Conservation (phyloP, 2,888 invertebrate species). For the Eurytoma californica region DNA sequence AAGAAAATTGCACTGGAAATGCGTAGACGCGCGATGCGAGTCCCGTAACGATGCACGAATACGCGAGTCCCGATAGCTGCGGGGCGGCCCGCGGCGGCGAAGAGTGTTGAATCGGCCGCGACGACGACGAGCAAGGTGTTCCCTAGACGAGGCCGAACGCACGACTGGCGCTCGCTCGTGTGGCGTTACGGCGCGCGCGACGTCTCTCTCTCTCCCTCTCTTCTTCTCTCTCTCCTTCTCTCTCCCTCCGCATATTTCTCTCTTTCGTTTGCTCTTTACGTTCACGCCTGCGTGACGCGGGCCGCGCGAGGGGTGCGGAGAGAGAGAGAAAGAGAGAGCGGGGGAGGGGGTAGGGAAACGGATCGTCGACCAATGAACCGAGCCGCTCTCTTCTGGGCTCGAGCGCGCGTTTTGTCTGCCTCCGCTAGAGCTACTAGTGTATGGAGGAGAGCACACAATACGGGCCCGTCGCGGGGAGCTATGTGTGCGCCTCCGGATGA, state of each 20-base stretch:
- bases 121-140: slow-evolving; percentile 23
- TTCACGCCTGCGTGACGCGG: slow-evolving; percentile 44
- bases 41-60: no score
- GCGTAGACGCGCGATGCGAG: neutral
- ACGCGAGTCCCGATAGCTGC: neutral
- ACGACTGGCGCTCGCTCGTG: slow-evolving; percentile 40
- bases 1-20: neutral
- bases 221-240: slow-evolving; percentile 20
- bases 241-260: slow-evolving; percentile 13
- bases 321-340: slow-evolving; percentile 14
- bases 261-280: slow-evolving; percentile 49
- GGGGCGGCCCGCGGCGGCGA: neutral
- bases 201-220: slow-evolving; percentile 24
- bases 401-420: slow-evolving; percentile 30
- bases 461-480: slow-evolving; percentile 4
- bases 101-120: neutral
- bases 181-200: neutral
- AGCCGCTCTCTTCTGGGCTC: slow-evolving; percentile 17
- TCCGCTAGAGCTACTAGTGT: neutral
- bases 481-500: slow-evolving; percentile 13
- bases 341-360: slow-evolving; percentile 23
- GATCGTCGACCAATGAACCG: slow-evolving; percentile 52
- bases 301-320: slow-evolving; percentile 30
- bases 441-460: neutral
- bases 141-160: slow-evolving; percentile 42